Base-by-base conservation (phyloP, 1,140 invertebrate genomes). In the Diploscapter pachys region DNA sequence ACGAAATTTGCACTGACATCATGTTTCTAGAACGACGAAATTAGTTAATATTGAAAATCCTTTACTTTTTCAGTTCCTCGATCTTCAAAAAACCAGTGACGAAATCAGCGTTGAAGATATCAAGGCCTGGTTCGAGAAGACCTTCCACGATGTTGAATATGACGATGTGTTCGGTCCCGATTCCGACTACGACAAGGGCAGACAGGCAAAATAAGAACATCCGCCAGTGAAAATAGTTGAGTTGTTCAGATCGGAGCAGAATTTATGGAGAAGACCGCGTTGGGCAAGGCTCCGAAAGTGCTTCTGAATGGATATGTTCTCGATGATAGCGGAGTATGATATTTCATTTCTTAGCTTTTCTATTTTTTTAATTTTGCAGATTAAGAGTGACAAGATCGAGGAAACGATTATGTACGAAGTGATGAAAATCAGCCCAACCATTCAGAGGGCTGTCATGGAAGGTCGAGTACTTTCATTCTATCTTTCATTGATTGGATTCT, bases 281-380 rank as follows among this genome's bases (percentile, higher is more conserved):
- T 93, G 69, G 89, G 90, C 54, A 89, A 83, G 53, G 72, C 85
- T 53, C 88, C 89, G 9, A 87, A 90, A 86, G 95, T 93, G 5
- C 86, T 99, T 56, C 86, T 99, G 51, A 99, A 99, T 88, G 96
- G 96, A 4, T 90, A 96, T 61, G 93, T 94, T 3, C 86, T 99
- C 68, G 89, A 91, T 59, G 89, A 91, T 75, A 88, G 88, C 77
- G 90, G 85, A 71, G 82, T 89, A 8, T 84, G 80, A 48, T 56
- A 74, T n/a, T 53, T 9, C 5, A 11, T 54, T 11, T 13, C 57
- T 59, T 59, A 59, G 57, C 57, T 74, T 80, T 31, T 31, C 31
- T 31, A 31, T 31, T 31, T 31, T 31, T 31, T 0, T 31, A 31
- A 64, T 78, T 74, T 88, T 31, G 31, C 78, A 85, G 82, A 82